A percentile compares a stretch with the other conserved stretches of the same genome.
Evolutionary conservation across 2,113 vertebrate species (phyloP).

Genomic region (Gnathonemus echidnorhynchus): DNA sequence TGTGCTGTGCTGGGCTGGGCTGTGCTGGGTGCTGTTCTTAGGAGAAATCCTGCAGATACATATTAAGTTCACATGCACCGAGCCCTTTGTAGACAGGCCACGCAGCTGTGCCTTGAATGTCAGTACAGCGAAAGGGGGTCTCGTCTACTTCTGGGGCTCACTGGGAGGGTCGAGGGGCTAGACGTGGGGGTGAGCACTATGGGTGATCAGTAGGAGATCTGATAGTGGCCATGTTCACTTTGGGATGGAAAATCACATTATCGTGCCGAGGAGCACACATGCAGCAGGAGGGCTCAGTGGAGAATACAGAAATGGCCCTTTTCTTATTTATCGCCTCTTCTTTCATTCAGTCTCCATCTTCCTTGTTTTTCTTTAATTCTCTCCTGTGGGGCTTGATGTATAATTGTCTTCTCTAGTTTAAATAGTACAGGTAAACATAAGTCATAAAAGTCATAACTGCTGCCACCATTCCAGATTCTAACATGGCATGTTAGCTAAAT

Average conservation of each 20-base stretch:
- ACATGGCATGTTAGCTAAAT: neutral
- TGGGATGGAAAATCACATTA: slow-evolving; percentile 14
- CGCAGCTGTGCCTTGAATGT: neutral
- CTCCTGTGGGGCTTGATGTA: neutral
- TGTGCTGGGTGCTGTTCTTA: neutral
- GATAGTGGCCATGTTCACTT: neutral
- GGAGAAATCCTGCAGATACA: neutral
- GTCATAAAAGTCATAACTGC: neutral
- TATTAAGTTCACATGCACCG: neutral
- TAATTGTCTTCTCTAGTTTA: neutral
- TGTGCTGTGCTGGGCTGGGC: neutral
- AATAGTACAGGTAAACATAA: neutral
- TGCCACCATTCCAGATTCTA: neutral
- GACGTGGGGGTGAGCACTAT: neutral
- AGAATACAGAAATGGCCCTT: neutral
- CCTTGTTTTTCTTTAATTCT: neutral
- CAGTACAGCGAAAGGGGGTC: neutral
- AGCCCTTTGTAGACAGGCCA: neutral
- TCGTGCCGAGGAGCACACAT: neutral
- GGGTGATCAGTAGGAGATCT: neutral
- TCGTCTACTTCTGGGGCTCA: neutral
- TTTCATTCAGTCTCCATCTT: neutral
- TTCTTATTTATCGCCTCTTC: neutral
- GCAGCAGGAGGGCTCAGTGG: neutral
- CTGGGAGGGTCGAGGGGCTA: neutral